A percentile compares a stretch with the other conserved stretches of the same genome.
Evolutionary conservation across 2,888 invertebrate genomes (phyloP).

Genomic region (Drosophila eohydei): DNA sequence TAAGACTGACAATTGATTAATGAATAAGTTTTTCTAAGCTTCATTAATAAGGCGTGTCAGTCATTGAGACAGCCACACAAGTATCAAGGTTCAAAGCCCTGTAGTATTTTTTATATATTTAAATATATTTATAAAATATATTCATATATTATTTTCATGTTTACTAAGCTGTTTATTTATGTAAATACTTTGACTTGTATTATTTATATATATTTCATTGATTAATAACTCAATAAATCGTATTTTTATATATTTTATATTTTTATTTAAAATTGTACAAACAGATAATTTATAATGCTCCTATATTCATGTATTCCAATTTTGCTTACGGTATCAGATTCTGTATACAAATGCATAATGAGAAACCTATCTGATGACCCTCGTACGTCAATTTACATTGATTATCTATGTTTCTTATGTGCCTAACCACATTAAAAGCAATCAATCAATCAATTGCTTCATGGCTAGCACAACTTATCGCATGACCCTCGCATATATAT

Average conservation of each 20-base stretch:
- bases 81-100: neutral
- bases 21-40: neutral
- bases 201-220: neutral
- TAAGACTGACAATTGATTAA: neutral
- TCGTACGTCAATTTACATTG: neutral
- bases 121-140: neutral
- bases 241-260: neutral
- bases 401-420: neutral
- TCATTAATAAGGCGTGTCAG: constrained; percentile 4
- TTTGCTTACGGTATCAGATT: neutral
- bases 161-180: neutral
- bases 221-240: neutral
- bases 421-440: neutral
- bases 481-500: constrained; percentile 10
- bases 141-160: neutral
- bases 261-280: neutral
- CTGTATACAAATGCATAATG: neutral
- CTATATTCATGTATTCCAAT: neutral
- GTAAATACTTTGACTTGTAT: neutral
- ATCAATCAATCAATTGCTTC: neutral
- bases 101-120: neutral
- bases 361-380: neutral
- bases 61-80: neutral
- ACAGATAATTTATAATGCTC: neutral
- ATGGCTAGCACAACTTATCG: neutral